Percentiles rank a stretch among this genome's conserved stretches.
phyloP scores from a whole-genome alignment of 2,797 vertebrate genomes.

The Nannoperca australis region DNA sequence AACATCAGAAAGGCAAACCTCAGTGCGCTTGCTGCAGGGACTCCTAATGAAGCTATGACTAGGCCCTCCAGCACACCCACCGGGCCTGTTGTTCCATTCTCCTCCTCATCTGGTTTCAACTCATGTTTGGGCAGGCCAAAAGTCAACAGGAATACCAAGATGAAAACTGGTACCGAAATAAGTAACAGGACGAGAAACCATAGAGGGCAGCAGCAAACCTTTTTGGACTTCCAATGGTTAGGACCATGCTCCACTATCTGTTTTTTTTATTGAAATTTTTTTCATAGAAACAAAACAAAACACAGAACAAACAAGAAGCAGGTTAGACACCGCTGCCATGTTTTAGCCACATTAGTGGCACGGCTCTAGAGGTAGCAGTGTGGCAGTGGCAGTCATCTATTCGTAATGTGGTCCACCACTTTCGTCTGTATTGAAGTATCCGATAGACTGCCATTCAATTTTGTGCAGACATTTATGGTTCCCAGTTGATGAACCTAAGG shows the following conservation, averaged over 20 bases:
- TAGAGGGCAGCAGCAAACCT: conserved; percentile 79
- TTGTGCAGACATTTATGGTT: background rate
- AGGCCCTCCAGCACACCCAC: conserved; percentile 71
- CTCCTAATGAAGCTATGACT: conserved; percentile 75
- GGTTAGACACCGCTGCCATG: background rate
- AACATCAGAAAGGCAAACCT: conserved; percentile 65
- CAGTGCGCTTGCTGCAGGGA: conserved; percentile 70
- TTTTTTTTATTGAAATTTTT: background rate
- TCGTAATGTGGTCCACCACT: background rate
- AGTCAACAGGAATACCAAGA: conserved; percentile 57
- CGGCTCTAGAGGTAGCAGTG: background rate
- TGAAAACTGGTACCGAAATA: conserved; percentile 53
- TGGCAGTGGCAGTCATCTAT: background rate
- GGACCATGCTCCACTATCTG: conserved; percentile 57
- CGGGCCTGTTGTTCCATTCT: background rate
- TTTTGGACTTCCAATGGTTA: conserved; percentile 81
- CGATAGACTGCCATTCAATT: background rate
- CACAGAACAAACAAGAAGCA: background rate
- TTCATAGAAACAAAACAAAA: conserved; percentile 17
- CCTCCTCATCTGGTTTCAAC: background rate
- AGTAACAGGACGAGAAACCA: conserved; percentile 74
- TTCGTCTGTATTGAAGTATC: background rate
- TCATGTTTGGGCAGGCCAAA: conserved; percentile 50
- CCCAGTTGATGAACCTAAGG: no score
- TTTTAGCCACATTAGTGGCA: background rate